Evolutionary conservation across 2,113 vertebrate genomes (phyloP), one percentile per base, ranked within the genome.

Genomic region (Cranoglanis bouderius): DNA sequence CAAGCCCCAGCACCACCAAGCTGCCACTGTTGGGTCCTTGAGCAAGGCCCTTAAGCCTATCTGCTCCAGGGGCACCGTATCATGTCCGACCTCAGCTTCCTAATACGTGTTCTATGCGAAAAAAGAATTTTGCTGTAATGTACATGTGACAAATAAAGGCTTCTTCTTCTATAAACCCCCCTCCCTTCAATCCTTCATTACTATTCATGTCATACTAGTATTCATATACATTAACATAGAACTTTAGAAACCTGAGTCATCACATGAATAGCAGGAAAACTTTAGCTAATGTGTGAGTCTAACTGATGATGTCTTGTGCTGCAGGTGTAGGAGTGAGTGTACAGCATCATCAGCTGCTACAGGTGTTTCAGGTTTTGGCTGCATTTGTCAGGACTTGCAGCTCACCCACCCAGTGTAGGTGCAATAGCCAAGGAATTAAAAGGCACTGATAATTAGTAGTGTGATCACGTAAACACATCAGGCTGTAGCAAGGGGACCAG

Each of bases 351-450:
- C 14, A 51, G 75, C 18, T 26, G 63, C 7, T 51, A 43, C 86
- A 72, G 86, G 78, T 82, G 61, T 87, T 82, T 51, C 26, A 35
- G 81, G 65, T 88, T 74, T 74, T 67, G 59, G 35, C 5, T 46
- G 53, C 24, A 32, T n/a, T 65, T 49, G 86, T 32, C n/a, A 53
- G n/a, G 75, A 81, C 86, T 13, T 87, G 77, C 14, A 81, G 43
- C 19, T 81, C 75, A 81, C 35, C 32, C 43, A 65, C 18, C 85
- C 40, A 24, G 55, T 46, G 2, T 49, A 49, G 35, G 38, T 12
- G 3, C 38, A 29, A 12, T 3, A 12, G 2, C 51, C 21, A 59
- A 6, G 24, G 57, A 61, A 21, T 21, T 35, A 38, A 57, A 35
- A 24, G 53, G 3, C 51, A 3, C 19, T 43, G 35, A n/a, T 63